Conservation (phyloP, 2,797 vertebrate species). For the Percopsis omiscomaycus region DNA sequence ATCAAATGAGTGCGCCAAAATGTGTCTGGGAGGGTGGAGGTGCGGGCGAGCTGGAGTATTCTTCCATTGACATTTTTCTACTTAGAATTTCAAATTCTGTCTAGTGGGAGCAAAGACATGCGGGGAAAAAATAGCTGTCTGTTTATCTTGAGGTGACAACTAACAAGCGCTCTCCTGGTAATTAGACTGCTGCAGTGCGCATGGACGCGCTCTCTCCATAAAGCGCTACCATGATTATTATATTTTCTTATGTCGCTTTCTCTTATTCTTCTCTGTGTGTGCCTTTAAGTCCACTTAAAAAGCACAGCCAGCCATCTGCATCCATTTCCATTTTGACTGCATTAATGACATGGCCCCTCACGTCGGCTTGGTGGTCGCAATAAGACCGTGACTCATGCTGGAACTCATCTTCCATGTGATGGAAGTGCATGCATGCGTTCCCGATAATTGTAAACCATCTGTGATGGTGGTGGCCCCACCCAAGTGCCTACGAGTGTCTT, state of each 20-base stretch:
- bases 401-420: conserved; percentile 48
- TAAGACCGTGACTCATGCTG: conserved; percentile 33
- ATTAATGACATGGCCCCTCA: conserved; percentile 48
- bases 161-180: conserved; percentile 68
- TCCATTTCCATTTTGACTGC: conserved; percentile 48
- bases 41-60: conserved; percentile 22
- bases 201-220: conserved; percentile 49
- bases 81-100: conserved; percentile 67
- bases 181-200: conserved; percentile 62
- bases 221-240: conserved; percentile 55
- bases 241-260: conserved; percentile 39
- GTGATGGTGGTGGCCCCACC: conserved; percentile 10
- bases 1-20: conserved; percentile 24
- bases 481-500: conserved; percentile 16
- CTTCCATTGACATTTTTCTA: conserved; percentile 52
- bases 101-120: conserved; percentile 28
- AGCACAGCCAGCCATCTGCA: conserved; percentile 37
- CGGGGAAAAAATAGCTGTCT: conserved; percentile 32
- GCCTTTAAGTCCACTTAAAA: conserved; percentile 36
- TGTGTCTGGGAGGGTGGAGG: conserved; percentile 20
- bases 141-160: conserved; percentile 74
- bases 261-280: conserved; percentile 17
- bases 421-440: conserved; percentile 18
- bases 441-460: conserved; percentile 8
- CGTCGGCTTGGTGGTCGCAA: conserved; percentile 34